Evolutionary conservation across 2,888 invertebrate species (phyloP).

Genomic region (Lochmaea crataegi): DNA sequence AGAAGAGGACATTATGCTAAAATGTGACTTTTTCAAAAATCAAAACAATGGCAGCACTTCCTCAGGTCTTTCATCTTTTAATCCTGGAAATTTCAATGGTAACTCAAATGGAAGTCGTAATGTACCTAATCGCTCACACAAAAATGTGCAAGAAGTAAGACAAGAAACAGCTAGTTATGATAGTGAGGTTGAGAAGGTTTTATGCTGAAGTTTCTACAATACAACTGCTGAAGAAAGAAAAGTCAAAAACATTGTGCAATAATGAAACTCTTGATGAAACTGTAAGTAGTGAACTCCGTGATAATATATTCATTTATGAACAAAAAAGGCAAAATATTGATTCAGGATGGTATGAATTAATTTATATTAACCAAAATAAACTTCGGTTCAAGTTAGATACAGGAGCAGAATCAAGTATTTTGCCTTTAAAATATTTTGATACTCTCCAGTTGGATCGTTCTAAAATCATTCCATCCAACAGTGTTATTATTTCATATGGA

Average conservation of each 20-base stretch:
- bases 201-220: too few species aligned
- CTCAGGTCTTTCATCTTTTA: too few species aligned
- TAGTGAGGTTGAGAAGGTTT: too few species aligned
- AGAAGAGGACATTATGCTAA: constrained; percentile 26
- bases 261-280: not conserved
- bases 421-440: constrained; percentile 18
- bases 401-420: constrained; percentile 18
- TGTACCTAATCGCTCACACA: not conserved
- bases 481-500: constrained; percentile 8
- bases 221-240: not conserved
- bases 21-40: constrained; percentile 3
- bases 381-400: constrained; percentile 13
- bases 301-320: constrained; percentile 2
- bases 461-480: constrained; percentile 1
- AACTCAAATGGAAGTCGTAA: not conserved
- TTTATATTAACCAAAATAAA: constrained; percentile 1
- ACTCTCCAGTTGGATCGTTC: constrained; percentile 8
- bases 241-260: not conserved
- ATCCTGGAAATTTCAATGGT: too few species aligned
- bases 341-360: constrained; percentile 12
- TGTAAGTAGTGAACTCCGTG: not conserved
- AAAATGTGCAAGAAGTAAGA: constrained; percentile 3
- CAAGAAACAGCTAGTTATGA: constrained; percentile 5
- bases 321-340: constrained; percentile 9
- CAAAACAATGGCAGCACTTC: too few species aligned